Evolutionary conservation across 2,888 invertebrate genomes (phyloP), one percentile per base, ranked within the genome.

Genomic region (Blastobasis lacticolella): DNA sequence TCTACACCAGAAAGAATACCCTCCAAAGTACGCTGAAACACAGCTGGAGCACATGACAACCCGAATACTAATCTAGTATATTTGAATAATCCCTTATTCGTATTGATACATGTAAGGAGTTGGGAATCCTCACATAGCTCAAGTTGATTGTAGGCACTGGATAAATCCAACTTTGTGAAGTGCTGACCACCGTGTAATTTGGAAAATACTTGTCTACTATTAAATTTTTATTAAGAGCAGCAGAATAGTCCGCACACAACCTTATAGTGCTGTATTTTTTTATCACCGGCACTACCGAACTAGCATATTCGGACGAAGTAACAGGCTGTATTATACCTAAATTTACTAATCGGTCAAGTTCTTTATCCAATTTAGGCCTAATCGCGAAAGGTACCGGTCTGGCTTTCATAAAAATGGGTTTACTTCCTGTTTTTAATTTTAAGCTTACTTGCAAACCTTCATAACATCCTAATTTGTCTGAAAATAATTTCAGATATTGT

Each of bases 331-430:
- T 51, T 4, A 62, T 53, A 7, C 58, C 62, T 46, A 57, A 41
- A 1, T 8, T 4, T 0, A 61, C 46, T 37, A 64, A 49, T 4
- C 55, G 52, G 6, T 61, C 57, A 5, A 64, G 42, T 46, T 62
- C 64, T 7, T 49, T 49, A 41, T 55, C 50, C 1, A 58, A 49
- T 45, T 58, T 60, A 6, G 53, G 54, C 38, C 48, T 51, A 6
- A 64, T 46, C 0, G 62, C 62, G 38, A 57, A 63, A 2, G 62
- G 53, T 4, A 62, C 45, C 1, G 60, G 56, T 1, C 63, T 53
- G 0, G 60, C 53, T 49, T 55, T 60, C 1, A 51, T 46, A 53
- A 60, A 63, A 10, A 46, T 40, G 6, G 55, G 55, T 23, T 51
- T 54, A 3, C 45, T 36, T 10, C 48, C 49, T 10, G 50, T 8